These are phyloP conservation scores for Morone chrysops DNA, from an alignment of 2,113 vertebrate species.

Conservation along the genomic window DNA sequence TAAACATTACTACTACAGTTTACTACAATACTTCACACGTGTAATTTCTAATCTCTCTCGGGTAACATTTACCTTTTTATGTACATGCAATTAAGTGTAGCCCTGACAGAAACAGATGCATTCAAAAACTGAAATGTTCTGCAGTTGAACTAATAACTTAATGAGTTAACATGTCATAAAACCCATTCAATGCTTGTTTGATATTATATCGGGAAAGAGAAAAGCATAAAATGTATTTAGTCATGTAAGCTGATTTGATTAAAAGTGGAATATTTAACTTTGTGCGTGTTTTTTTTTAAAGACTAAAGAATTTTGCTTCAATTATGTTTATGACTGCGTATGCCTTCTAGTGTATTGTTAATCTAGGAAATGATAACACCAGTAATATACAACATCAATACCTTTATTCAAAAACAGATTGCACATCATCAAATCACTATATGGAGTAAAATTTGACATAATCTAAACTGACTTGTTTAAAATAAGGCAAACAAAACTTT, in stretches of 20 bases:
- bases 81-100: not conserved
- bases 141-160: not conserved
- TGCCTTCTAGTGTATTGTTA: not conserved
- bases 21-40: not conserved
- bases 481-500: constrained; percentile 43
- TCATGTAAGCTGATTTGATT: constrained; percentile 3
- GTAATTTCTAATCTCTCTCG: not conserved
- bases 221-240: not conserved
- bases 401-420: constrained; percentile 70
- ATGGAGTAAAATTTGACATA: constrained; percentile 37
- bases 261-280: constrained; percentile 23
- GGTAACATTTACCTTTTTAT: constrained; percentile 4
- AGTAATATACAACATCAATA: constrained; percentile 21
- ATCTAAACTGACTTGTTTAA: constrained; percentile 22
- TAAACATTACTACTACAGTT: not conserved
- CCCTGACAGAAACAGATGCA: not conserved
- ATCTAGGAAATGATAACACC: not conserved
- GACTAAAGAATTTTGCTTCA: not conserved
- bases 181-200: not conserved
- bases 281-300: not conserved
- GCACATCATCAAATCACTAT: constrained; percentile 31
- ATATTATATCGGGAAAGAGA: not conserved
- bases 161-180: not conserved
- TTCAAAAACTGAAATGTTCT: not conserved
- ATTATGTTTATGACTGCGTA: no score